Evolutionary conservation across 2,888 invertebrate genomes (phyloP), one percentile per base, ranked within the genome.

Genomic region (Ernsta delagoae): DNA sequence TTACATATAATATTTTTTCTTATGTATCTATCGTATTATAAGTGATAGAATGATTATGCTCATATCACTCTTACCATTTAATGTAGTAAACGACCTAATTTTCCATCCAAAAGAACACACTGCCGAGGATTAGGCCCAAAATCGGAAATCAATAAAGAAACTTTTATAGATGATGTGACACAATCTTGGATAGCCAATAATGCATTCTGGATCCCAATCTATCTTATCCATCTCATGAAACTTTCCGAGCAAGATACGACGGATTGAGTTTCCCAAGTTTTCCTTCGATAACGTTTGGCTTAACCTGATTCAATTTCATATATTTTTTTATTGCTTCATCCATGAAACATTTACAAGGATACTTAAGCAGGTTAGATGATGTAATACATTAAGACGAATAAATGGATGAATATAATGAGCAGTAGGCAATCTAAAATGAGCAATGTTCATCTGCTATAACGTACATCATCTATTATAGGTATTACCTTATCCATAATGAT

Each of bases 221-320:
- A 88, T 88, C 84, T 87, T 84, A 82, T 86, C 85, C 85, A 84
- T 83, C 79, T 85, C 86, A 85, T 89, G 87, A 88, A 90, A 89
- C 86, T 89, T 90, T 84, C 80, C 79, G 78, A 77, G 77, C 77
- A 79, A 82, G 82, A 83, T 81, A 81, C 74, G 77, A 79, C 76
- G 82, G 81, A 79, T 80, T 79, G 79, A 84, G 82, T 87, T 83
- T 78, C 76, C 78, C 75, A 83, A 89, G 79, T 86, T 88, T 82
- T 80, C 78, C 84, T 79, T 74, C 56, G 57, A 62, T 68, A 62
- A 54, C 48, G 61, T 56, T 67, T 60, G 54, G 45, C 54, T 67
- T 67, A 67, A 56, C 45, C 39, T 67, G 31, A 61, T 45, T 45
- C 54, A 59, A 61, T 56, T 61, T 61, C 6, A 43, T 61, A 45